These are phyloP conservation scores for Alligator mississippiensis DNA, from an alignment of 2,113 vertebrate species.

Conservation along the genomic window DNA sequence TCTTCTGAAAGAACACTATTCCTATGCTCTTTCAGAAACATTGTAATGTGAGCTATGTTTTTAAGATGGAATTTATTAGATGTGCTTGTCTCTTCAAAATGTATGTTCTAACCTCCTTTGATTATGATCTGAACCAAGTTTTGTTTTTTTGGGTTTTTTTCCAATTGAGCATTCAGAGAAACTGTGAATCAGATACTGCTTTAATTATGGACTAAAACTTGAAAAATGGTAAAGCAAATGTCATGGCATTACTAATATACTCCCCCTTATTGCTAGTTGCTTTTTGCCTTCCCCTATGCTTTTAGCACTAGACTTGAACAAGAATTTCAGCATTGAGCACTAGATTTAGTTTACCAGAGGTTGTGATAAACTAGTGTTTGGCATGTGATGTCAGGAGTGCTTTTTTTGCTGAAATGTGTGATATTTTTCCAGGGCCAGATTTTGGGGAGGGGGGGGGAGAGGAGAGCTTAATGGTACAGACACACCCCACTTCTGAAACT, in stretches of 20 bases:
- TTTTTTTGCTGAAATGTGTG: neutral
- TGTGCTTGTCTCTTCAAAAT: neutral
- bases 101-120: neutral
- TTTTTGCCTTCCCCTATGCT: neutral
- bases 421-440: neutral
- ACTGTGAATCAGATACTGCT: neutral
- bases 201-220: neutral
- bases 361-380: neutral
- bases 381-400: neutral
- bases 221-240: neutral
- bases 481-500: too few species aligned
- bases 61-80: neutral
- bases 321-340: neutral
- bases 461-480: too few species aligned
- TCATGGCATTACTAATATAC: rapidly evolving
- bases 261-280: neutral
- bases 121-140: neutral
- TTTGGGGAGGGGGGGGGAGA: too few species aligned
- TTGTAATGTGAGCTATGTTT: neutral
- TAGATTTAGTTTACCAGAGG: neutral
- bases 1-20: neutral
- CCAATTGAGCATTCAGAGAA: neutral
- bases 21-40: neutral
- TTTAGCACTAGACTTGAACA: neutral
- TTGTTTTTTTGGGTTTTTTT: too few species aligned